Evolutionary conservation across 2,888 invertebrate genomes (phyloP).

Genomic region (Cancer borealis): DNA sequence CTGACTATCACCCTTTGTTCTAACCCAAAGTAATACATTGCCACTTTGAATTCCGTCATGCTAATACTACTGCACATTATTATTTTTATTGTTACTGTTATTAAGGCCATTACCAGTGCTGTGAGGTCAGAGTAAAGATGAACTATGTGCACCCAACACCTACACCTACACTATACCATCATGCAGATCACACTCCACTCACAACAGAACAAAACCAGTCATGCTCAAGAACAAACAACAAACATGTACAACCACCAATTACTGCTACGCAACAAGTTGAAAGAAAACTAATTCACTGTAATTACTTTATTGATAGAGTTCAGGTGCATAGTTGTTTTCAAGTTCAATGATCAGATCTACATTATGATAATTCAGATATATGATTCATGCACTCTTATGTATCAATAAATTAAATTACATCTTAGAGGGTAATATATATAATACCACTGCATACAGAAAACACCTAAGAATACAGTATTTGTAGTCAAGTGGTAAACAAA

Average conservation of each 20-base stretch:
- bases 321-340: conserved; percentile 22
- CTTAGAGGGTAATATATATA: not conserved
- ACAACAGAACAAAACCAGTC: not conserved
- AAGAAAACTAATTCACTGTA: conserved; percentile 37
- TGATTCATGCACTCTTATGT: conserved; percentile 34
- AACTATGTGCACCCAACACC: conserved; percentile 5
- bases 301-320: conserved; percentile 35
- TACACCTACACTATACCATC: no score
- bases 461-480: not conserved
- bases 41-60: not conserved
- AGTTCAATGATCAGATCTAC: not conserved
- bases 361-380: not conserved
- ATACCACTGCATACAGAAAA: not conserved
- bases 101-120: conserved; percentile 30
- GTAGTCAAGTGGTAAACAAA: not conserved
- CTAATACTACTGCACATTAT: not conserved
- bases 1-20: no score
- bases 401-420: conserved; percentile 40
- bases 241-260: not conserved
- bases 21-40: not conserved
- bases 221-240: not conserved
- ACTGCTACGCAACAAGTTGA: conserved; percentile 4
- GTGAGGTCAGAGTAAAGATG: not conserved
- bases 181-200: not conserved
- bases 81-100: not conserved